Evolutionary conservation across 2,113 vertebrate species (phyloP), one percentile per base, ranked within the genome.

Genomic region (Coryphaenoides rupestris): DNA sequence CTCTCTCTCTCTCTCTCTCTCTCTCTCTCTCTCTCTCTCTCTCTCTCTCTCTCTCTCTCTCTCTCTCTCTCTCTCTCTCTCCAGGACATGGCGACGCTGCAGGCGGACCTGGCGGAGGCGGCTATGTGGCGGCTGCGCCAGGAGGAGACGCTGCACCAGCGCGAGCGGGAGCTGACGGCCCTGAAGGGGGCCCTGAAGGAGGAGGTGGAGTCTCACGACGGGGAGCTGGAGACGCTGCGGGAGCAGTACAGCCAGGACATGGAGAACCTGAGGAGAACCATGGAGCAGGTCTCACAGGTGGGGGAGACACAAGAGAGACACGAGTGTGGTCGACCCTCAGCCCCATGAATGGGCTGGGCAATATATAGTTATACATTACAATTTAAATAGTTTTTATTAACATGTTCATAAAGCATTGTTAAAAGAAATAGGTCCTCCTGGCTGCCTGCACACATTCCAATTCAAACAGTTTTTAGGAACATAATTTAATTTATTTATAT

Each of bases 201-300:
- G 24, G 91, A 93, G 83, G 90, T 93, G 73, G 89, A 87, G 66
- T 83, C 80, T 5, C 91, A 92, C 0, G 91, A 93, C 79, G 73
- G 58, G 33, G 91, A 92, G 66, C 88, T 90, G 88, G 87, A 95
- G 69, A 75, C 66, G 0, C 84, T 98, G 49, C 87, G 92, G 70
- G 93, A 94, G 80, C 91, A 96, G 83, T 96, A 87, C 87, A 90
- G 91, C 68, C 80, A 76, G 3, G 94, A 98, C 68, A 84, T 94
- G 79, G 91, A 93, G 0, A 86, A 91, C 65, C 88, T 98, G 53
- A 87, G 92, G 19, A 87, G 66, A 53, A 95, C 90, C 79, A 82
- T 98, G 91, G 93, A 95, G 60, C 88, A 90, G 2, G 88, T 92
- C 4, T 89, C 92, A 0, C 90, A 95, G 94, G 96, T 94, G 72